Base-by-base conservation (phyloP, 2,888 invertebrate genomes). In the Stictocephala bisonia region DNA sequence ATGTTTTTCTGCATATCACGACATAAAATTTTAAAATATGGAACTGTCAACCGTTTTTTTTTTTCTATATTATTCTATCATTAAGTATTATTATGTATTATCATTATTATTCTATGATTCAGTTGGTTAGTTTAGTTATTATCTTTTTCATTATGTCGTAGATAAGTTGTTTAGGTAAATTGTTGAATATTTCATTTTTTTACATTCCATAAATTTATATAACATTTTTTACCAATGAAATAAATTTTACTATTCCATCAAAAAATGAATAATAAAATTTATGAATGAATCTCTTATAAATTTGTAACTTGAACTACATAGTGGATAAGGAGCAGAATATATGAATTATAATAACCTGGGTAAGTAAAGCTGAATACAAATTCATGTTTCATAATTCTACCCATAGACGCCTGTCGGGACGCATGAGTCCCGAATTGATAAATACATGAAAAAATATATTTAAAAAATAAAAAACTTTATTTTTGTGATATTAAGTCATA, bases 331-430 rank as follows among this genome's bases (percentile, higher is more conserved):
- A 44, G 3, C 3, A 44, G 20, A 44, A 44, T 44, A 9, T 44
- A 44, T 44, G 44, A 44, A 44, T 44, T 44, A 44, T 44, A 11
- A 44, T 44, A 44, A 44, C 44, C 44, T 44, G 20, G 44, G 44
- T 44, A 44, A 44, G 44, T 44, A 44, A 44, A 44, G 44, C 44
- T 44, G 44, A n/a, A 11, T 44, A 6, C 44, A 44, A 44, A 44
- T 44, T 44, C 44, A 44, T 44, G 44, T 44, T 44, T 44, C 44
- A 44, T 44, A 44, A 18, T 44, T 44, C 44, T 44, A 44, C 44
- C 44, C 11, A 11, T 44, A 44, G 44, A 44, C 4, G 44, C n/a
- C n/a, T n/a, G n/a, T n/a, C n/a, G n/a, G n/a, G n/a, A n/a, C n/a
- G n/a, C n/a, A n/a, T n/a, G n/a, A 44, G 44, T 44, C 44, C 44